These are phyloP conservation scores for Apteryx mantelli DNA, from an alignment of 2,113 vertebrate species.

Conservation along the genomic window DNA sequence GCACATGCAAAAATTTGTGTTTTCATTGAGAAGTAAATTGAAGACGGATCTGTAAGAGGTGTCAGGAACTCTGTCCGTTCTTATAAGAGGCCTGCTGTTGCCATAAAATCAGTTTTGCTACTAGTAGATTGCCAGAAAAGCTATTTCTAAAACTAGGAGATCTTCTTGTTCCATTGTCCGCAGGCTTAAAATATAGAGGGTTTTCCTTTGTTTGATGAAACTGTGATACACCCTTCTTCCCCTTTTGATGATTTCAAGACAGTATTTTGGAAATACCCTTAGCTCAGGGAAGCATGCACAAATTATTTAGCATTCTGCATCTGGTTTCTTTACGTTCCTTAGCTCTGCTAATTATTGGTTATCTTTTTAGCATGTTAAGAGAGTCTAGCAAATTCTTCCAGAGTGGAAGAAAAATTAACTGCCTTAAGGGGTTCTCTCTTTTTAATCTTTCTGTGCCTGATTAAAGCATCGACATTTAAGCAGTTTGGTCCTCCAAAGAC, in stretches of 20 bases:
- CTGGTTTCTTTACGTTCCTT: background rate
- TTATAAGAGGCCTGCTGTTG: background rate
- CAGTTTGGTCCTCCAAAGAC: background rate
- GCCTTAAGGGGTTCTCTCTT: background rate
- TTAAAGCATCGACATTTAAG: background rate
- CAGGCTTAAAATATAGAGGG: background rate
- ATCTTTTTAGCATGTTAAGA: background rate
- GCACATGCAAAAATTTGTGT: rapidly evolving
- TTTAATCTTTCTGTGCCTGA: conserved; percentile 5
- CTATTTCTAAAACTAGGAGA: background rate
- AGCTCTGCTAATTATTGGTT: conserved; percentile 14
- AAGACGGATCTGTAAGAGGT: background rate
- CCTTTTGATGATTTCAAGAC: conserved; percentile 28
- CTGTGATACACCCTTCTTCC: conserved; percentile 24
- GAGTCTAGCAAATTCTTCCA: background rate
- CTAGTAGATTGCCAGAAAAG: background rate
- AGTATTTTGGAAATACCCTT: conserved; percentile 48
- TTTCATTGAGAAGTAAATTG: background rate
- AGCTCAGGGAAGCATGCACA: background rate
- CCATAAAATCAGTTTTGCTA: background rate
- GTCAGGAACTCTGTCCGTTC: background rate
- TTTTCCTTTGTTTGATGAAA: conserved; percentile 25
- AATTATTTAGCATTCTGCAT: background rate
- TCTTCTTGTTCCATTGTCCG: background rate
- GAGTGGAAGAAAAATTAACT: background rate